Conservation (phyloP, 2,797 vertebrate species). For the Limosa lapponica region DNA sequence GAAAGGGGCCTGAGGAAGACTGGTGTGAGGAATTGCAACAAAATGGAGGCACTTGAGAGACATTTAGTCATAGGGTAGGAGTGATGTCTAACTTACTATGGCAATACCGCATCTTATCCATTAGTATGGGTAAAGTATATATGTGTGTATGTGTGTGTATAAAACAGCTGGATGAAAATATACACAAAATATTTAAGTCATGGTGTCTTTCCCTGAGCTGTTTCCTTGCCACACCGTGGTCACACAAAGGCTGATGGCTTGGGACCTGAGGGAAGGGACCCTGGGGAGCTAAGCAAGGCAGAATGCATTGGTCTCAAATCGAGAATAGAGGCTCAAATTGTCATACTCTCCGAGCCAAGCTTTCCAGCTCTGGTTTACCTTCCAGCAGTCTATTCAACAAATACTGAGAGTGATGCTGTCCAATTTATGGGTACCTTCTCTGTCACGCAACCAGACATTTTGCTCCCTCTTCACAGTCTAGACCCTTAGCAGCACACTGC, state of each 20-base stretch:
- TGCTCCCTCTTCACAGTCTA: neutral
- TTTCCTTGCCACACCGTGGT: neutral
- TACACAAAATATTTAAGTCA: neutral
- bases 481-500: neutral
- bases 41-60: neutral
- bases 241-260: neutral
- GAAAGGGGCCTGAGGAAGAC: neutral
- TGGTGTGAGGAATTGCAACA: neutral
- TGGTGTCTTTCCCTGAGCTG: neutral
- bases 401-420: neutral
- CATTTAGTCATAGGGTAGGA: neutral
- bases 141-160: neutral
- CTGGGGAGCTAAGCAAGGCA: neutral
- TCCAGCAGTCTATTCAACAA: neutral
- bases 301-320: neutral
- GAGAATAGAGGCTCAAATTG: neutral
- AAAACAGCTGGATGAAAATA: neutral
- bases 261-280: neutral
- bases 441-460: neutral
- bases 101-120: neutral
- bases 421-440: neutral
- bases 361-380: neutral
- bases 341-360: neutral
- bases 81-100: neutral
- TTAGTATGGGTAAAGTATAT: neutral